phyloP scores from a whole-genome alignment of 2,113 vertebrate genomes.

The Atractosteus spatula region DNA sequence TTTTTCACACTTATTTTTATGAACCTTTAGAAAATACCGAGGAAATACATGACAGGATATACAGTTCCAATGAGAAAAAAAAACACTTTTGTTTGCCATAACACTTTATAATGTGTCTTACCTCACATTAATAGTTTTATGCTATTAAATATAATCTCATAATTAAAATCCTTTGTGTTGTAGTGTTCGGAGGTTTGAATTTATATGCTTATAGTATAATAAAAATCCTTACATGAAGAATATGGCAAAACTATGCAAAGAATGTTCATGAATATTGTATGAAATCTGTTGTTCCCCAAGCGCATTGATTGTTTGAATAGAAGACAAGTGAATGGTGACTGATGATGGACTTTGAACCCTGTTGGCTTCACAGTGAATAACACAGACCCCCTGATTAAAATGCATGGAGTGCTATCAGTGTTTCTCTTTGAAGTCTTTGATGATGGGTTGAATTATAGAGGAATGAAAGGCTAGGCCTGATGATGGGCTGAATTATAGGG shows the following conservation, averaged over 20 bases:
- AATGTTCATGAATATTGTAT: constrained; percentile 18
- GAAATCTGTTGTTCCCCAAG: constrained; percentile 4
- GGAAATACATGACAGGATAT: background rate
- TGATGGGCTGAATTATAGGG: constrained; percentile 28
- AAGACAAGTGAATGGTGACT: constrained; percentile 31
- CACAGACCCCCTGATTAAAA: constrained; percentile 27
- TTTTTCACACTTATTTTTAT: too few relatives aligned
- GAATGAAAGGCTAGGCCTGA: constrained; percentile 13
- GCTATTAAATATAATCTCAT: background rate
- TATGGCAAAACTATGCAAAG: constrained; percentile 8
- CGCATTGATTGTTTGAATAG: constrained; percentile 29
- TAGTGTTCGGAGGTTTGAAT: background rate
- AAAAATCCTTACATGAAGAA: background rate
- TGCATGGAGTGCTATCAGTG: constrained; percentile 20
- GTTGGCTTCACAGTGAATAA: constrained; percentile 22
- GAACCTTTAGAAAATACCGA: background rate
- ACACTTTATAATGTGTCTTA: background rate
- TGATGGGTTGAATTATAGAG: background rate
- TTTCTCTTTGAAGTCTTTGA: constrained; percentile 33
- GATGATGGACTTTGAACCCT: constrained; percentile 34
- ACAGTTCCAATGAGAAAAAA: background rate
- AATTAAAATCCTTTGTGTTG: background rate
- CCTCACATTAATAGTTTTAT: background rate
- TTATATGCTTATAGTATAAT: background rate
- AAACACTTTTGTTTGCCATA: constrained; percentile 17